Evolutionary conservation across 1,140 invertebrate genomes (phyloP).

Genomic region (Micrasema minimum): DNA sequence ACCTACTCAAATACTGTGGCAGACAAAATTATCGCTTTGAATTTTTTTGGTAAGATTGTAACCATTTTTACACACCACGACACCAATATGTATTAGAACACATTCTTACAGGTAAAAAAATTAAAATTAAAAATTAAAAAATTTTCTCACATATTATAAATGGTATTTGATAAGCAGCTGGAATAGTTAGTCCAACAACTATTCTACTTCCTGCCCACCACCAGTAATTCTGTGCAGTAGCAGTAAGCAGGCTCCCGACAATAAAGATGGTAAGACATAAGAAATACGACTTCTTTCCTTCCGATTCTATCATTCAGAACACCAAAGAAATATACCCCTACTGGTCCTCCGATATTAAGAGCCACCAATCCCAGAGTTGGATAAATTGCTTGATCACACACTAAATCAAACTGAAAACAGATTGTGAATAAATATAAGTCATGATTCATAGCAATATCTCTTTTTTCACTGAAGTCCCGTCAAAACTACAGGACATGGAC

Average conservation of each 20-base stretch:
- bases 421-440: too few relatives aligned
- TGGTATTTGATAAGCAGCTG: conserved; percentile 94
- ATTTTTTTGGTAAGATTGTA: too few relatives aligned
- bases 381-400: conserved; percentile 86
- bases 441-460: too few relatives aligned
- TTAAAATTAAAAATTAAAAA: not conserved
- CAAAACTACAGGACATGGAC: too few relatives aligned
- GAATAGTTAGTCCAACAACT: conserved; percentile 87
- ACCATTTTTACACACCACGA: too few relatives aligned
- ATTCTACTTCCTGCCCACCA: conserved; percentile 81
- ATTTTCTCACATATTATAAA: conserved; percentile 87
- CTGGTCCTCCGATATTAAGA: conserved; percentile 84
- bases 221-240: conserved; percentile 80
- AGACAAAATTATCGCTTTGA: too few relatives aligned
- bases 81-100: too few relatives aligned
- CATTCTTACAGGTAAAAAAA: conserved; percentile 21
- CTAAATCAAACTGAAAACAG: conserved; percentile 85
- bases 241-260: conserved; percentile 80
- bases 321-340: conserved; percentile 88
- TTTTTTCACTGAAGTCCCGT: too few relatives aligned
- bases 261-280: conserved; percentile 81
- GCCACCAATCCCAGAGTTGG: conserved; percentile 85
- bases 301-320: conserved; percentile 86
- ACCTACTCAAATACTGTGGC: too few relatives aligned
- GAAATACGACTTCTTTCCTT: conserved; percentile 82